Percentiles rank a stretch among this genome's conserved stretches.
phyloP scores from a whole-genome alignment of 2,888 invertebrate species.

The Baccha elongata region DNA sequence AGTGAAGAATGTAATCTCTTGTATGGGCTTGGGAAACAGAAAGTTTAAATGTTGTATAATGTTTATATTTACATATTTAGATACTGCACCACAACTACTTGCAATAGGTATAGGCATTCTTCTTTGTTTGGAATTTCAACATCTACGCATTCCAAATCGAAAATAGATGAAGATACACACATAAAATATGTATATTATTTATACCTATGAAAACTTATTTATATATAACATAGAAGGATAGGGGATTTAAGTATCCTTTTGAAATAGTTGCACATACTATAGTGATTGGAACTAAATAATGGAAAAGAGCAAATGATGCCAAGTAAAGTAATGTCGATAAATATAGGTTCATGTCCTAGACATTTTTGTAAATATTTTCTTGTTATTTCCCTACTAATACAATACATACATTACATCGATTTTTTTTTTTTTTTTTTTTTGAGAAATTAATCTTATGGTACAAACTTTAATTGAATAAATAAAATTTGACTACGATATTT shows the following conservation, averaged over 20 bases:
- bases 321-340: no score
- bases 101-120: not conserved
- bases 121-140: constrained; percentile 21
- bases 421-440: no score
- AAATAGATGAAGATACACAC: constrained; percentile 17
- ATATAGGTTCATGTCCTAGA: no score
- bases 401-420: no score
- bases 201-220: constrained; percentile 9
- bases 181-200: no score
- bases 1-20: constrained; percentile 25
- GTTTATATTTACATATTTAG: no score
- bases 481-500: no score
- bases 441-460: no score
- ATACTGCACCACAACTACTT: not conserved
- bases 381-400: no score
- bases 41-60: constrained; percentile 7
- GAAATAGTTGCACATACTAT: constrained; percentile 7
- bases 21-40: not conserved
- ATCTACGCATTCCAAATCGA: constrained; percentile 6
- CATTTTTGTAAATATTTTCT: no score
- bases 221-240: not conserved
- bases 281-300: not conserved
- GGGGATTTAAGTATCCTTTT: constrained; percentile 5
- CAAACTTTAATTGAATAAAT: no score
- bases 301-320: not conserved